These are phyloP conservation scores for Salvelinus namaycush DNA, from an alignment of 2,113 vertebrate genomes.

Conservation along the genomic window DNA sequence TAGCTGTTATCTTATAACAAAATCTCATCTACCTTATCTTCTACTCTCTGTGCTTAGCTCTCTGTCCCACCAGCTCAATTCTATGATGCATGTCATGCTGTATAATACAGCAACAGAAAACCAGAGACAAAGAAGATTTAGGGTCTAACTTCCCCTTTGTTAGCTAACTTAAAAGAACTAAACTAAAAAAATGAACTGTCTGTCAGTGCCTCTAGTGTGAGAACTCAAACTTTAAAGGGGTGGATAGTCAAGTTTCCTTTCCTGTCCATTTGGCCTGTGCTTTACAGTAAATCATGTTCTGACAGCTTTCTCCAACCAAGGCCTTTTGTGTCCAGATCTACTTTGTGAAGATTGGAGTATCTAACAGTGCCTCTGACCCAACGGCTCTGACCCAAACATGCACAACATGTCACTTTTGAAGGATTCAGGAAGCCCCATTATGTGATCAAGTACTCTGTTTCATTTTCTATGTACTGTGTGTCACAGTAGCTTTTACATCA, in stretches of 20 bases:
- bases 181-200: neutral
- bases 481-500: slow-evolving; percentile 11
- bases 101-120: neutral
- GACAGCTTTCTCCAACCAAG: slow-evolving; percentile 30
- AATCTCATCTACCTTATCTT: neutral
- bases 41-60: neutral
- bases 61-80: neutral
- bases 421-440: neutral
- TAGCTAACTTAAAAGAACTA: neutral
- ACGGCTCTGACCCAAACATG: slow-evolving; percentile 22
- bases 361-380: slow-evolving; percentile 23
- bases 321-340: slow-evolving; percentile 36
- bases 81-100: neutral
- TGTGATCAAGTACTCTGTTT: neutral
- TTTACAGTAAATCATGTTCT: slow-evolving; percentile 30
- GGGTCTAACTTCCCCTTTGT: neutral
- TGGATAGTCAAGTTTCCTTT: slow-evolving; percentile 20
- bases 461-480: neutral
- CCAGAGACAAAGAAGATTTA: neutral
- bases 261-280: slow-evolving; percentile 35
- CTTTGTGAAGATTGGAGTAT: slow-evolving; percentile 33
- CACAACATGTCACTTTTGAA: slow-evolving; percentile 12
- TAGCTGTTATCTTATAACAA: neutral
- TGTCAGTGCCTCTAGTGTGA: slow-evolving; percentile 21
- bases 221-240: neutral